Percentiles rank a stretch among this genome's conserved stretches.
Conservation (phyloP, 2,888 invertebrate species). For the Cactoblastis cactorum region DNA sequence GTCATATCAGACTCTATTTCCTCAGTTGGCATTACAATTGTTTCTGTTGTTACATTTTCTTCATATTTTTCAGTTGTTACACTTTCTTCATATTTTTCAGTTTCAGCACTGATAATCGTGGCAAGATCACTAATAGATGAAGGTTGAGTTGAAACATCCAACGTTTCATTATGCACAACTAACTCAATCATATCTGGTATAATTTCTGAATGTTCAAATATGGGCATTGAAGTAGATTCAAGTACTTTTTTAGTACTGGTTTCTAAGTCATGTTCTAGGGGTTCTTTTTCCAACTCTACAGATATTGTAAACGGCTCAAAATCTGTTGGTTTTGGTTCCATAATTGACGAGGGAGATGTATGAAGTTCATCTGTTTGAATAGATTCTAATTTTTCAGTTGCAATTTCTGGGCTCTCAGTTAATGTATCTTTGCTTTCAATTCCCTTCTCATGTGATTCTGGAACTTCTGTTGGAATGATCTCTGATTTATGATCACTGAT, state of each 20-base stretch:
- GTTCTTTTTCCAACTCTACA: constrained; percentile 4
- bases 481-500: background rate
- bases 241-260: background rate
- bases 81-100: background rate
- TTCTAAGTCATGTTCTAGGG: background rate
- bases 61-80: background rate
- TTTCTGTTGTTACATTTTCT: background rate
- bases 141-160: constrained; percentile 2
- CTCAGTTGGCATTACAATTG: background rate
- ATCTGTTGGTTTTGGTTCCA: background rate
- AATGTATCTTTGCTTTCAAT: background rate
- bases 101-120: background rate
- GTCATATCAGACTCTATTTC: background rate
- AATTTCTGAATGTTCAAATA: constrained; percentile 9
- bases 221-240: constrained; percentile 3
- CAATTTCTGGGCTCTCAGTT: background rate
- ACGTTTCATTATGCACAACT: constrained; percentile 4
- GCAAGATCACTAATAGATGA: background rate
- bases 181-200: constrained; percentile 13
- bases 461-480: background rate
- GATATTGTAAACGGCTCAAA: background rate
- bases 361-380: background rate
- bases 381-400: background rate
- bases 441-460: constrained; percentile 11
- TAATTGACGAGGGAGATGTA: background rate